These are phyloP conservation scores for Sitobion miscanthi DNA, from an alignment of 1,140 invertebrate species.

Conservation along the genomic window DNA sequence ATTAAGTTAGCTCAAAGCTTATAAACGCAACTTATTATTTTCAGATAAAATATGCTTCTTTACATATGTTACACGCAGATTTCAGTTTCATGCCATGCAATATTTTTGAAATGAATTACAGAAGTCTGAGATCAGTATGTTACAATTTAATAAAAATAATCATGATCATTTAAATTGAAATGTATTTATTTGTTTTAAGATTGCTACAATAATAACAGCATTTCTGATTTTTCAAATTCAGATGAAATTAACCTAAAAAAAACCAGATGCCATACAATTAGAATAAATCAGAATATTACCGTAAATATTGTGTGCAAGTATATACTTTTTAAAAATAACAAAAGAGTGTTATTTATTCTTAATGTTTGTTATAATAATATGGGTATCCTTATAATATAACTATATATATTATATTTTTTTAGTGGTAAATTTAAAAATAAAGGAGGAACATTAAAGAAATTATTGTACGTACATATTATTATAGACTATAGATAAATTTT, in stretches of 20 bases:
- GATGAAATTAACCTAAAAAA: conserved; percentile 10
- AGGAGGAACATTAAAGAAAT: too few species aligned
- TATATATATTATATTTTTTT: too few species aligned
- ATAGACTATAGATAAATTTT: too few species aligned
- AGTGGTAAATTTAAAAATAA: too few species aligned
- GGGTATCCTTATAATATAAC: too few species aligned
- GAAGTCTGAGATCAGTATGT: conserved; percentile 14
- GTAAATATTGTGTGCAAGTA: too few species aligned
- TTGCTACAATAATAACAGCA: neutral
- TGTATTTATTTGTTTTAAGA: neutral
- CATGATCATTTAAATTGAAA: neutral
- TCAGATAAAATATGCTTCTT: conserved; percentile 18
- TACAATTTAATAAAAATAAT: neutral
- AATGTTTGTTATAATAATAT: too few species aligned
- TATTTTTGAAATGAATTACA: conserved; percentile 46
- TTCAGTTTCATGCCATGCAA: conserved; percentile 15
- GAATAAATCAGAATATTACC: neutral
- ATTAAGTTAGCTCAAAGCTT: too few species aligned
- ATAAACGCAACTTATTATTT: neutral
- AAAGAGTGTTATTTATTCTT: too few species aligned
- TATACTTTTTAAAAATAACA: too few species aligned
- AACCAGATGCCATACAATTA: neutral
- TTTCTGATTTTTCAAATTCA: conserved; percentile 21
- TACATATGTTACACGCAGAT: conserved; percentile 24
- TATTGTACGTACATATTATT: too few species aligned